Conservation (phyloP, 2,113 vertebrate genomes). For the Pyrgilauda ruficollis region DNA sequence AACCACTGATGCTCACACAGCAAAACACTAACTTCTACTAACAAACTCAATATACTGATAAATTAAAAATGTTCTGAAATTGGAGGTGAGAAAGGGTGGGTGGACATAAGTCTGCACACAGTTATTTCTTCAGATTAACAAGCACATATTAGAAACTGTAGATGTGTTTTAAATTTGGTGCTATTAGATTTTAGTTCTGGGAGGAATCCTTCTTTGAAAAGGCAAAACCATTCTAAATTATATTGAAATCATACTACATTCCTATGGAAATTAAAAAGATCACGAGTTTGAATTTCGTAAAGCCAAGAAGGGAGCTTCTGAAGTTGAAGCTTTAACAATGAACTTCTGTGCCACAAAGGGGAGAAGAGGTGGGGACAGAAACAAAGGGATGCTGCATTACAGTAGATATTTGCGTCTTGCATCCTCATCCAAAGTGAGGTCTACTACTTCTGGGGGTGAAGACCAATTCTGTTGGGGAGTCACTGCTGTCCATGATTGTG, state of each 20-base stretch:
- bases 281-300: slow-evolving; percentile 66
- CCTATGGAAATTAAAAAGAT: slow-evolving; percentile 55
- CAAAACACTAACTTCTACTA: slow-evolving; percentile 58
- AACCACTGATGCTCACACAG: slow-evolving; percentile 51
- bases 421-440: slow-evolving; percentile 95
- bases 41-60: slow-evolving; percentile 41
- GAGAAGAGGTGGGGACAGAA: slow-evolving; percentile 40
- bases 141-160: slow-evolving; percentile 4
- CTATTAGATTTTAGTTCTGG: slow-evolving; percentile 21
- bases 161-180: slow-evolving; percentile 35
- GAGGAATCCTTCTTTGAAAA: slow-evolving; percentile 49
- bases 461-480: slow-evolving; percentile 87
- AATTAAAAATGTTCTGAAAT: slow-evolving; percentile 44
- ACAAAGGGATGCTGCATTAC: slow-evolving; percentile 81
- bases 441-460: slow-evolving; percentile 90
- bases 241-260: slow-evolving; percentile 19
- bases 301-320: slow-evolving; percentile 61
- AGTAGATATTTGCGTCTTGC: slow-evolving; percentile 90
- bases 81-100: background rate
- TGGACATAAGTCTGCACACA: background rate
- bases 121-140: slow-evolving; percentile 36
- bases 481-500: slow-evolving; percentile 87
- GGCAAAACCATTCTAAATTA: slow-evolving; percentile 44
- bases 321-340: slow-evolving; percentile 62
- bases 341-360: slow-evolving; percentile 61